Conservation (phyloP, 2,888 invertebrate species). For the Allygus modestus region DNA sequence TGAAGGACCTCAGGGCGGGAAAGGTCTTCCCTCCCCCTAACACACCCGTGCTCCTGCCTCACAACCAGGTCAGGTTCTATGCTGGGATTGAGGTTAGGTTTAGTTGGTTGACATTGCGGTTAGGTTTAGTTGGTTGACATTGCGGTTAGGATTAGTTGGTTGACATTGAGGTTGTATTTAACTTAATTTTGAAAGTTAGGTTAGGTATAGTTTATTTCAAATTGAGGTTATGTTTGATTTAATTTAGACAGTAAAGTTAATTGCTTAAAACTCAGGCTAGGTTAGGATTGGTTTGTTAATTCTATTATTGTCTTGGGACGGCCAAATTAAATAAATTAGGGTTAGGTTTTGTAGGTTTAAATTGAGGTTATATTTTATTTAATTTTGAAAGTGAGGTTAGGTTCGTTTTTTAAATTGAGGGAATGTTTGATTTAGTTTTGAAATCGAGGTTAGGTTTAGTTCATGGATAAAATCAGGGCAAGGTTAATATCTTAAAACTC, state of each 20-base stretch:
- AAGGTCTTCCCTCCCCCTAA: slow-evolving; percentile 77
- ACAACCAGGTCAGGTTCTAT: slow-evolving; percentile 73
- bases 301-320: too few species aligned
- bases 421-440: not conserved
- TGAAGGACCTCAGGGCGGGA: slow-evolving; percentile 94
- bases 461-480: not conserved
- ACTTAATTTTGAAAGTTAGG: not conserved
- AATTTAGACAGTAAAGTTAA: too few species aligned
- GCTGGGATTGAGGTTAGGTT: slow-evolving; percentile 16
- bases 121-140: not conserved
- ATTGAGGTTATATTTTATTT: not conserved
- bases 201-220: not conserved
- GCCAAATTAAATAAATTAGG: too few species aligned
- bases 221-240: not conserved
- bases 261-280: too few species aligned
- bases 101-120: not conserved
- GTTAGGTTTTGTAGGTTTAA: not conserved
- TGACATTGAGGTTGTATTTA: not conserved
- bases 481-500: too few species aligned
- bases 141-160: not conserved
- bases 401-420: not conserved
- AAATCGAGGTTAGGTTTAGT: not conserved
- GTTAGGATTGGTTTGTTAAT: too few species aligned
- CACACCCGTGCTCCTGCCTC: slow-evolving; percentile 68
- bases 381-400: too few species aligned